Base-by-base conservation (phyloP, 2,113 vertebrate species). In the Calyptomena viridis region DNA sequence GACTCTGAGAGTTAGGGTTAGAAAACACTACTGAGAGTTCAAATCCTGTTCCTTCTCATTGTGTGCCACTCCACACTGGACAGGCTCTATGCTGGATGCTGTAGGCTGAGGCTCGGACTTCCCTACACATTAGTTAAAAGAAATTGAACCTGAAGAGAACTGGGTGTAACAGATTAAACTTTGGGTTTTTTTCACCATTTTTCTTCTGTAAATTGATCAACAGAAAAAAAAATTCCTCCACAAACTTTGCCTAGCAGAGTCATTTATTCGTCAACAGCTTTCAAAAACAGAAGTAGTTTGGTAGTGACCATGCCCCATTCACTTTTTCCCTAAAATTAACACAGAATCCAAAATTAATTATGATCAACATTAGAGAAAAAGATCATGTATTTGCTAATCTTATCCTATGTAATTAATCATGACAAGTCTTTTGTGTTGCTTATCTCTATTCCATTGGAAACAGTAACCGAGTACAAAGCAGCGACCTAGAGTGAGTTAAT, bases 121-220 rank as follows among this genome's bases (percentile, higher is more conserved):
- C 59, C 20, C 47, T 35, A 37, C 12, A 39, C 6, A 4, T 42
- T n/a, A 21, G 5, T 37, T 71, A 50, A 46, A 92, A 89, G 31
- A 74, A 84, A 67, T 39, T 66, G 37, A 87, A 78, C 42, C 22
- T 42, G 21, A 60, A 67, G 18, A 74, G 49, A 30, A 30, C 31
- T 82, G 22, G 5, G 5, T 68, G 28, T 85, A 4, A 4, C n/a
- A 64, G 28, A 62, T 39, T 69, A 72, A 89, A 52, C 23, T 64
- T 55, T 1, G 2, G 0, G 3, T 0, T 2, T 9, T 55, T 81
- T 67, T 35, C 6, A 30, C 12, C 3, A 50, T 33, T 16, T 73
- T 62, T 66, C 62, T 63, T 1, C 0, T 20, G 64, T 50, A 30
- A 9, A 20, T 53, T 60, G 22, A 49, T 66, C 69, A 62, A 77